phyloP scores from a whole-genome alignment of 2,797 vertebrate genomes.

The Oreochromis mossambicus region DNA sequence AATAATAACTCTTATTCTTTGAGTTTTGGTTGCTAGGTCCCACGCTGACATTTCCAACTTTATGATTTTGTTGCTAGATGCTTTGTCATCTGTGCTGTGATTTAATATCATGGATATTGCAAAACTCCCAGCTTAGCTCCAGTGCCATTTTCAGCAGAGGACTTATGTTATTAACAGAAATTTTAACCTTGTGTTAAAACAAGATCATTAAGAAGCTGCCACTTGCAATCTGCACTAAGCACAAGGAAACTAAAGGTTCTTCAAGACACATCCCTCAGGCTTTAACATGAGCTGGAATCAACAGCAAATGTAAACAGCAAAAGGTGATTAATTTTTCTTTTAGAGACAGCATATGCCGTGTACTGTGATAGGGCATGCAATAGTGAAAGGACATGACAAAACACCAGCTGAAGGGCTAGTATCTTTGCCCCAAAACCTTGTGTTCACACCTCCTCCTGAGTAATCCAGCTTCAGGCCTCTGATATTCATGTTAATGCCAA shows the following conservation, averaged over 20 bases:
- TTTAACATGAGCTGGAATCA: neutral
- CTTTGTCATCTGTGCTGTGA: neutral
- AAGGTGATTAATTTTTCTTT: neutral
- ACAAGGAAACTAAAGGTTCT: neutral
- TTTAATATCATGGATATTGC: neutral
- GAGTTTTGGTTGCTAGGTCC: neutral
- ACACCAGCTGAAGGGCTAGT: slow-evolving; percentile 36
- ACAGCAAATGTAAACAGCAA: neutral
- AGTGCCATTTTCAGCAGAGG: neutral
- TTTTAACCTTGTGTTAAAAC: neutral
- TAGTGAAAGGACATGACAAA: slow-evolving; percentile 8
- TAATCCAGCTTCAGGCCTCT: slow-evolving; percentile 65
- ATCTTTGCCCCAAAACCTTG: slow-evolving; percentile 55
- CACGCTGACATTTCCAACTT: neutral
- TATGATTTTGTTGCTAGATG: neutral
- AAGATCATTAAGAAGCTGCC: neutral
- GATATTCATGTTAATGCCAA: slow-evolving; percentile 60
- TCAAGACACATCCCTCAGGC: neutral
- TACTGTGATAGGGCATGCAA: neutral
- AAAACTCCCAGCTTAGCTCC: neutral
- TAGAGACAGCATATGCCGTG: neutral
- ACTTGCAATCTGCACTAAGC: neutral
- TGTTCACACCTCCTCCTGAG: slow-evolving; percentile 65
- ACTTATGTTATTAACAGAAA: neutral
- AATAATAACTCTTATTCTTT: neutral